Conservation (phyloP, 2,113 vertebrate species). For the Prolemur simus region DNA sequence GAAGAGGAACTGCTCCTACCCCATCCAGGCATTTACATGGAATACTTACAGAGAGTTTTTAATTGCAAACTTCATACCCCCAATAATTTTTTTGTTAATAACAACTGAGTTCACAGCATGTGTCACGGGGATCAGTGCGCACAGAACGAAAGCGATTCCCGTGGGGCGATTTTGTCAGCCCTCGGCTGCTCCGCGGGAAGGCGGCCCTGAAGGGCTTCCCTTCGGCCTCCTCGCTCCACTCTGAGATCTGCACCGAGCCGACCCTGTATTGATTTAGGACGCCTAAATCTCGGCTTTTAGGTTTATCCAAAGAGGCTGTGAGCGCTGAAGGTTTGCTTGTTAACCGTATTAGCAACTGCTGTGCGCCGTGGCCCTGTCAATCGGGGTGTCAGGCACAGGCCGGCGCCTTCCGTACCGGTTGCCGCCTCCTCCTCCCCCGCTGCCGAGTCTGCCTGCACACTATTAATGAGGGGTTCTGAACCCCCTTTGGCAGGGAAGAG, state of each 20-base stretch:
- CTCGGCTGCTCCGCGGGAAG: not conserved
- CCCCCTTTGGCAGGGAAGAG: not conserved
- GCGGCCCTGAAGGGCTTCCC: not conserved
- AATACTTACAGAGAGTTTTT: not conserved
- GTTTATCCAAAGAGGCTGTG: not conserved
- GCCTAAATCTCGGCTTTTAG: not conserved
- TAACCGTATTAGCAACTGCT: not conserved
- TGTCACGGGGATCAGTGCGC: fast-evolving
- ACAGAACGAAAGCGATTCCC: fast-evolving
- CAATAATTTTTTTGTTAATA: not conserved
- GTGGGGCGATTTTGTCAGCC: fast-evolving
- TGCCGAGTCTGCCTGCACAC: not conserved
- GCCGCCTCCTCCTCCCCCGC: not conserved
- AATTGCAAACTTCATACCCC: not conserved
- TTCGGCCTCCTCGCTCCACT: fast-evolving
- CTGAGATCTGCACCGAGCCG: not conserved
- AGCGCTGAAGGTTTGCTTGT: not conserved
- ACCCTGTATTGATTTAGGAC: not conserved
- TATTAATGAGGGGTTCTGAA: not conserved
- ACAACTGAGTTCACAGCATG: not conserved
- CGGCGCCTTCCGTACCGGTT: fast-evolving
- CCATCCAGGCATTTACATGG: not conserved
- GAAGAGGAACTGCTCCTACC: not conserved
- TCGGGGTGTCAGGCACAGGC: not conserved
- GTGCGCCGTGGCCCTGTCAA: not conserved